Percentiles rank a stretch among this genome's conserved stretches.
Conservation (phyloP, 2,797 vertebrate genomes). For the Aphelocoma californica region DNA sequence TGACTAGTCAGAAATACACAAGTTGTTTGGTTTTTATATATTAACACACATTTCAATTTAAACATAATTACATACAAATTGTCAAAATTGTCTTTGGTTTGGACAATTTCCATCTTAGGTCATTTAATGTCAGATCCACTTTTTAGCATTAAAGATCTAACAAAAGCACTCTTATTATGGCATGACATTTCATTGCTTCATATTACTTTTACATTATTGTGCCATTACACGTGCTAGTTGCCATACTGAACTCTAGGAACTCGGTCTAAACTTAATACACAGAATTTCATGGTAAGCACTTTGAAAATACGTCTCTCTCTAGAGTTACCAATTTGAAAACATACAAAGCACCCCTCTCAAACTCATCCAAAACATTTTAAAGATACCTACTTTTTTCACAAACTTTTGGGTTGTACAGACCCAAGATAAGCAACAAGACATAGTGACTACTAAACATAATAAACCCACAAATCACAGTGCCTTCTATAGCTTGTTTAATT, state of each 20-base stretch:
- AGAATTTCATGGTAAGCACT: not conserved
- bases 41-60: not conserved
- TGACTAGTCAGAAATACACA: not conserved
- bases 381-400: not conserved
- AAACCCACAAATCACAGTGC: not conserved
- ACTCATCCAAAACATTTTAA: not conserved
- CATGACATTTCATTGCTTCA: constrained; percentile 14
- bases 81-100: not conserved
- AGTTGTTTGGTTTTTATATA: not conserved
- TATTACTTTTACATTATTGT: not conserved
- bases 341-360: not conserved
- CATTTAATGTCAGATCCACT: not conserved
- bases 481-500: not conserved
- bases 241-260: not conserved
- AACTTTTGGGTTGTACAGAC: rapidly evolving
- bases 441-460: not conserved
- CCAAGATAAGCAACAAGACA: not conserved
- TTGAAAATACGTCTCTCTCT: not conserved
- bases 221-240: not conserved
- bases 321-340: not conserved
- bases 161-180: not conserved
- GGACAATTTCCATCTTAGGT: not conserved
- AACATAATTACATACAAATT: not conserved
- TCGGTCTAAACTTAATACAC: not conserved
- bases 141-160: not conserved